Evolutionary conservation across 2,797 vertebrate genomes (phyloP), one percentile per base, ranked within the genome.

Genomic region (Sebastes paucispinis): DNA sequence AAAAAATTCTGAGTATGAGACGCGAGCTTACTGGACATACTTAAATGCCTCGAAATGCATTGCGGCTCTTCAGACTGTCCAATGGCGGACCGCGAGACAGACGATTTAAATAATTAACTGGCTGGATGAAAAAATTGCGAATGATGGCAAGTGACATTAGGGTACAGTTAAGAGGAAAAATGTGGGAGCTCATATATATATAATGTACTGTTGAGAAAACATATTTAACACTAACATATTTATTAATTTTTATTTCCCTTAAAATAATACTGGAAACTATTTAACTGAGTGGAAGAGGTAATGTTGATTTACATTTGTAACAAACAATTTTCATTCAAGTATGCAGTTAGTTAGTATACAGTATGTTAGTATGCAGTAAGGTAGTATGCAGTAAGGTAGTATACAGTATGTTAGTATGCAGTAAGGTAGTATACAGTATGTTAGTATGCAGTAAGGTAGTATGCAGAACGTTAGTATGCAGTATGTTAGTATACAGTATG

Each of bases 401-500:
- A 32, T 32, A 0, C 31, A 32, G 31, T 32, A 32, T 1, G 32
- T 10, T 32, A 32, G 32, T 32, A 32, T 32, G 32, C 32, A 32
- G 32, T 32, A 32, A 32, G 32, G 1, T 9, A 32, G 32, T 32
- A 3, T 32, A 0, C 31, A 34, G 34, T 0, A 52, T 0, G 16
- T 4, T 52, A 52, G 20, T 52, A 52, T n/a, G 8, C 20, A 9
- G 20, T 9, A 52, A 0, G 29, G 3, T 47, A 47, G 43, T 47
- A 47, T 14, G 2, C 43, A 6, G 43, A 3, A 16, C 0, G 31
- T 1, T 34, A 34, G 32, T 34, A 34, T 34, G 9, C 32, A 9
- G 43, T 50, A 50, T 0, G 6, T 0, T 47, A 7, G 16, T 10
- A 10, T 34, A 1, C 3, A 34, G 32, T 10, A 34, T 0, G 34